These are phyloP conservation scores for Balaeniceps rex DNA, from an alignment of 2,113 vertebrate species.

Conservation along the genomic window DNA sequence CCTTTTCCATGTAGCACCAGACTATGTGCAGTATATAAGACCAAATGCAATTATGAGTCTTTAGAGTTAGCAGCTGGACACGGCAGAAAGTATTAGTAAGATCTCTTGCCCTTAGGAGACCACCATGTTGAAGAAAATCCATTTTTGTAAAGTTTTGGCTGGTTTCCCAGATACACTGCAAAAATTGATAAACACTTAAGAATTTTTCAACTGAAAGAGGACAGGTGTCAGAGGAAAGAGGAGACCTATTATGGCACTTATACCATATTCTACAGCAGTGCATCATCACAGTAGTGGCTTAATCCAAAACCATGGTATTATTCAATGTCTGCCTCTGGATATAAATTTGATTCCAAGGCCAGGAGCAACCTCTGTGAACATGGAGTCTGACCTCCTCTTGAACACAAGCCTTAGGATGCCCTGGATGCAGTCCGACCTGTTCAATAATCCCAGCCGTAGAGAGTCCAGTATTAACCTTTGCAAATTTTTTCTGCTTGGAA, in stretches of 20 bases:
- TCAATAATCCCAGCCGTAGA: background rate
- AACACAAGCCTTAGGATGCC: background rate
- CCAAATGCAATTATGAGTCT: background rate
- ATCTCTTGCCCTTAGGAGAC: background rate
- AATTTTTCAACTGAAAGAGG: background rate
- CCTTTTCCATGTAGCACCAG: background rate
- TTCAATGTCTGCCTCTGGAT: background rate
- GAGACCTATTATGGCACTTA: background rate
- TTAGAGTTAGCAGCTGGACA: background rate
- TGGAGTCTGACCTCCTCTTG: background rate
- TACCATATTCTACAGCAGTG: background rate
- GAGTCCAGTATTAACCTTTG: background rate
- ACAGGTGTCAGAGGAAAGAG: background rate
- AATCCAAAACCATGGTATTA: background rate
- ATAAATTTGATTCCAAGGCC: background rate
- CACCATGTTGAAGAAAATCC: background rate
- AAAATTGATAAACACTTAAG: background rate
- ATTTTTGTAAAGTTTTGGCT: background rate
- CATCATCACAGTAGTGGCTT: background rate
- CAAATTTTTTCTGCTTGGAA: background rate
- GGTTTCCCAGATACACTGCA: background rate
- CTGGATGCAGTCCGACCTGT: background rate
- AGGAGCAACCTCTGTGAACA: background rate
- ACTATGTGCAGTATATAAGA: background rate
- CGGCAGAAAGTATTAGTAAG: background rate